A percentile compares a stretch with the other conserved stretches of the same genome.
Conservation (phyloP, 2,888 invertebrate genomes). For the Netelia fuscicornis region DNA sequence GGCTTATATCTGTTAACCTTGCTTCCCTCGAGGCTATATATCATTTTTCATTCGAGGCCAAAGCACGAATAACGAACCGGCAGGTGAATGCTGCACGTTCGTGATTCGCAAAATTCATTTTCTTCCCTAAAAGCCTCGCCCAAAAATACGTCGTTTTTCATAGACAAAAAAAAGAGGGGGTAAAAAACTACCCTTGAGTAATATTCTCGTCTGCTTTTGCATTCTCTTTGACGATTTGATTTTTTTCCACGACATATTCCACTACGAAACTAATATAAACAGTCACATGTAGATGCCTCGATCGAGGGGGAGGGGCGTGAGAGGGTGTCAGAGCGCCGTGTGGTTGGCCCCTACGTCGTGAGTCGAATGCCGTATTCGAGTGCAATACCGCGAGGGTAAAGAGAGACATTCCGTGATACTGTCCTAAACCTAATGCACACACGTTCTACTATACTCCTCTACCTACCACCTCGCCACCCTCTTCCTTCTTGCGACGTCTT, state of each 20-base stretch:
- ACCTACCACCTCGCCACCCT: too few relatives aligned
- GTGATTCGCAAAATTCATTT: too few relatives aligned
- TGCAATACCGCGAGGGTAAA: background rate
- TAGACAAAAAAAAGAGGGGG: background rate
- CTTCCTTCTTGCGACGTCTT: conserved; percentile 74
- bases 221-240: conserved; percentile 29
- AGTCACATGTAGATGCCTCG: background rate
- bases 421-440: conserved; percentile 81
- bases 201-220: background rate
- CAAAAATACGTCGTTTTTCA: background rate
- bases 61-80: too few relatives aligned
- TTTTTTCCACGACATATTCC: conserved; percentile 23
- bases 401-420: conserved; percentile 74
- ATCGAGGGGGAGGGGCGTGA: background rate
- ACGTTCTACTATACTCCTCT: background rate
- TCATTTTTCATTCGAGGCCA: background rate
- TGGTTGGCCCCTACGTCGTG: background rate
- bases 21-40: background rate
- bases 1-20: conserved; percentile 9
- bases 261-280: background rate
- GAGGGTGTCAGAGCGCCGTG: background rate
- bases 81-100: too few relatives aligned
- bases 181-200: background rate
- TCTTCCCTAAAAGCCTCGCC: too few relatives aligned
- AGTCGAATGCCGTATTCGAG: conserved; percentile 41